A percentile compares a stretch with the other conserved stretches of the same genome.
These are phyloP conservation scores for Corticium candelabrum DNA, from an alignment of 37 sponge, comb jelly and placozoan genomes.

Conservation along the genomic window DNA sequence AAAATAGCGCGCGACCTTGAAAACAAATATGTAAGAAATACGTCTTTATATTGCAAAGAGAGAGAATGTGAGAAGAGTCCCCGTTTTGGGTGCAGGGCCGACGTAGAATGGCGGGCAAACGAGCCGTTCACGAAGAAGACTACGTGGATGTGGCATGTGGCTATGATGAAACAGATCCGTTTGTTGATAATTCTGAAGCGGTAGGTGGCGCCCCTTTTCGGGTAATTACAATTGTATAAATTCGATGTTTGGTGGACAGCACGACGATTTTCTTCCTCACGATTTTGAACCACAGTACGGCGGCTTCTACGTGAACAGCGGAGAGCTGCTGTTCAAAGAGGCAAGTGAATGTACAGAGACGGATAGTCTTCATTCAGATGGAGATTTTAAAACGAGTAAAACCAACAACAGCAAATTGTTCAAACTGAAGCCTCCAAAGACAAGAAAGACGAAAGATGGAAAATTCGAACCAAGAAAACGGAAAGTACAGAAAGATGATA, in stretches of 20 bases:
- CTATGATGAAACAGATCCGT: conserved; percentile 5
- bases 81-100: too few relatives aligned
- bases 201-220: background rate
- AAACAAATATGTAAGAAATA: background rate
- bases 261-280: conserved; percentile 2
- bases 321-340: background rate
- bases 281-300: conserved; percentile 5
- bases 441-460: background rate
- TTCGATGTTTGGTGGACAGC: background rate
- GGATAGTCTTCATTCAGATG: too few relatives aligned
- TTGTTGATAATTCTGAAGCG: conserved; percentile 14
- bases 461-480: background rate
- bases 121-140: background rate
- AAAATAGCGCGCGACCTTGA: background rate
- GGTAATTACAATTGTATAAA: too few relatives aligned
- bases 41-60: too few relatives aligned
- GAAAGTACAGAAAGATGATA: background rate
- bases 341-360: background rate
- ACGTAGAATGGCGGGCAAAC: background rate
- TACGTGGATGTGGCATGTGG: background rate
- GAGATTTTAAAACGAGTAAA: background rate
- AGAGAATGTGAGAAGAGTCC: too few relatives aligned
- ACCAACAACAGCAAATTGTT: background rate
- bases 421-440: background rate
- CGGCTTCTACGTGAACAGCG: conserved; percentile 2